A percentile compares a stretch with the other conserved stretches of the same genome.
phyloP scores from a whole-genome alignment of 2,797 vertebrate species.

The Varecia variegata region DNA sequence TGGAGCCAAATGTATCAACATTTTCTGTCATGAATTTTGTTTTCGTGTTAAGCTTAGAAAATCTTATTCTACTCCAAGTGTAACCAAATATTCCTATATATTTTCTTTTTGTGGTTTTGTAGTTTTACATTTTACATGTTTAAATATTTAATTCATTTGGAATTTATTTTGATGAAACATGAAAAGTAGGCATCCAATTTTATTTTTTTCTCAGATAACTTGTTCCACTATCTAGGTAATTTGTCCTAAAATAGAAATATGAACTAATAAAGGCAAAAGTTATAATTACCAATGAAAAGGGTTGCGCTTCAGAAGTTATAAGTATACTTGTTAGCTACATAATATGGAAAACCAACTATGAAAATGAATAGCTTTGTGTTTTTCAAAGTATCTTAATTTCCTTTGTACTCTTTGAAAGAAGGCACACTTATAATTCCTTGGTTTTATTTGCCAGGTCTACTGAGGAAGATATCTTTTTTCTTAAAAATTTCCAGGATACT shows the following conservation, averaged over 20 bases:
- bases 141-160: constrained; percentile 28
- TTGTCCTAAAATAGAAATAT: constrained; percentile 31
- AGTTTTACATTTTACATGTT: not conserved
- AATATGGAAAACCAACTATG: constrained; percentile 25
- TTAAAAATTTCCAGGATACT: constrained; percentile 14
- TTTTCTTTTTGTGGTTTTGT: constrained; percentile 14
- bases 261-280: constrained; percentile 5
- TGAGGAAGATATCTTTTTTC: not conserved
- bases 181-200: constrained; percentile 1
- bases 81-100: not conserved
- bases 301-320: constrained; percentile 12
- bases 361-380: constrained; percentile 25
- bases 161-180: constrained; percentile 36
- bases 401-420: constrained; percentile 17
- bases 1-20: not conserved
- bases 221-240: not conserved
- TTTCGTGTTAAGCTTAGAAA: not conserved
- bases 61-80: not conserved
- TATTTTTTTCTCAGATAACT: not conserved
- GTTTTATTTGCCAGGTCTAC: constrained; percentile 21
- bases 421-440: constrained; percentile 15
- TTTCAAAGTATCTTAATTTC: constrained; percentile 19
- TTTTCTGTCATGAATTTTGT: constrained; percentile 11
- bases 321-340: not conserved
- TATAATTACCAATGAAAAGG: not conserved